phyloP scores from a whole-genome alignment of 2,888 invertebrate species.

The Aleiodes testaceus region DNA sequence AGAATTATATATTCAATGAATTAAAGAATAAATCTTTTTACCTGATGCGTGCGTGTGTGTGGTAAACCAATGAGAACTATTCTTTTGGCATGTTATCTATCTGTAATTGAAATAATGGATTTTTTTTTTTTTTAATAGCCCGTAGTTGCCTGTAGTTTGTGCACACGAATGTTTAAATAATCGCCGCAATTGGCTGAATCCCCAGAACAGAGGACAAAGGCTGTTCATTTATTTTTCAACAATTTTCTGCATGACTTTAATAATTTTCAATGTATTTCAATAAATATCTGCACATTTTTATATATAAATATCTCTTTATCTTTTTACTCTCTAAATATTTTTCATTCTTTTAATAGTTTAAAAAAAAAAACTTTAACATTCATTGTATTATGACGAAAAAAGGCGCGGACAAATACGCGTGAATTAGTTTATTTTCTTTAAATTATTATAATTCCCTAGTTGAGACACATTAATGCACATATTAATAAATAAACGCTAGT shows the following conservation, averaged over 20 bases:
- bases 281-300: conserved; percentile 37
- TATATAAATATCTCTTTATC: conserved; percentile 40
- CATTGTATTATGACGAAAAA: conserved; percentile 11
- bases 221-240: conserved; percentile 14
- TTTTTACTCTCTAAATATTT: conserved; percentile 48
- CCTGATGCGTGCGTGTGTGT: conserved; percentile 50
- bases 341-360: conserved; percentile 11
- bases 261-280: conserved; percentile 12
- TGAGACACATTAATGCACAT: conserved; percentile 8
- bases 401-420: conserved; percentile 48
- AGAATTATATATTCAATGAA: conserved; percentile 40
- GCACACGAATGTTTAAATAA: conserved; percentile 10
- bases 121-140: conserved; percentile 6
- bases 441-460: not conserved
- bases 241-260: conserved; percentile 11
- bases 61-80: conserved; percentile 34
- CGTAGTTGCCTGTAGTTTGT: conserved; percentile 14
- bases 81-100: conserved; percentile 37
- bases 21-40: conserved; percentile 39
- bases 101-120: conserved; percentile 33
- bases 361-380: conserved; percentile 25
- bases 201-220: not conserved
- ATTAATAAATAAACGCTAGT: not conserved
- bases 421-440: not conserved
- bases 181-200: conserved; percentile 10